phyloP scores from a whole-genome alignment of 2,888 invertebrate genomes.

The Cyrtodaria siliqua region DNA sequence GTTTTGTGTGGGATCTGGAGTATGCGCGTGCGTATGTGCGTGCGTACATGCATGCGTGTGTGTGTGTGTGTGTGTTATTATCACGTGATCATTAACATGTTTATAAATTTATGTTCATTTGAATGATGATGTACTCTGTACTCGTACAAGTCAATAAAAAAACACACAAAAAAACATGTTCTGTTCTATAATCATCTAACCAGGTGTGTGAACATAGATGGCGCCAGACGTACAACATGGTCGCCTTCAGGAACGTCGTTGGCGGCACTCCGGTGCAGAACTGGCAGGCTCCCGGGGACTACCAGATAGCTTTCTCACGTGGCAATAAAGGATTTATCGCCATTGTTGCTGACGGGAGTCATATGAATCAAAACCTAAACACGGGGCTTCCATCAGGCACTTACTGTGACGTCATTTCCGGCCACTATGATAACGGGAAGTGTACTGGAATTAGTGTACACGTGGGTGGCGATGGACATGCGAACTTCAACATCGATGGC shows the following conservation, averaged over 20 bases:
- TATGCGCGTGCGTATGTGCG: too few relatives aligned
- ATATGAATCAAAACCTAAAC: conserved; percentile 72
- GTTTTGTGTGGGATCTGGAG: too few relatives aligned
- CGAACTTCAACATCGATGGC: conserved; percentile 88
- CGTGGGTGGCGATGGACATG: conserved; percentile 89
- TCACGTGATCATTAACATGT: too few relatives aligned
- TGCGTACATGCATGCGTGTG: too few relatives aligned
- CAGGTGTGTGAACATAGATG: conserved; percentile 81
- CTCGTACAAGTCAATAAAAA: too few relatives aligned
- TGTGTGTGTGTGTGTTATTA: too few relatives aligned
- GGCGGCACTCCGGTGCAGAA: conserved; percentile 83
- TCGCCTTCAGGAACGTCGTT: conserved; percentile 83
- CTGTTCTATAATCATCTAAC: too few relatives aligned
- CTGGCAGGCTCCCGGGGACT: conserved; percentile 93
- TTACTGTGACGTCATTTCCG: conserved; percentile 96
- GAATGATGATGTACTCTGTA: too few relatives aligned
- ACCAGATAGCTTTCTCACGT: conserved; percentile 94
- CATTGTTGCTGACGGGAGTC: conserved; percentile 89
- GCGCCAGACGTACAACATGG: conserved; percentile 84
- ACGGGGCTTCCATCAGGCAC: conserved; percentile 90
- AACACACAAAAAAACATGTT: too few relatives aligned
- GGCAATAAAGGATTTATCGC: conserved; percentile 90
- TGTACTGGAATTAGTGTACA: conserved; percentile 90
- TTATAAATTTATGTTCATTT: too few relatives aligned
- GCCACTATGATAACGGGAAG: conserved; percentile 86